These are phyloP conservation scores for Steinernema feltiae DNA, from an alignment of 1,140 invertebrate species.

Conservation along the genomic window DNA sequence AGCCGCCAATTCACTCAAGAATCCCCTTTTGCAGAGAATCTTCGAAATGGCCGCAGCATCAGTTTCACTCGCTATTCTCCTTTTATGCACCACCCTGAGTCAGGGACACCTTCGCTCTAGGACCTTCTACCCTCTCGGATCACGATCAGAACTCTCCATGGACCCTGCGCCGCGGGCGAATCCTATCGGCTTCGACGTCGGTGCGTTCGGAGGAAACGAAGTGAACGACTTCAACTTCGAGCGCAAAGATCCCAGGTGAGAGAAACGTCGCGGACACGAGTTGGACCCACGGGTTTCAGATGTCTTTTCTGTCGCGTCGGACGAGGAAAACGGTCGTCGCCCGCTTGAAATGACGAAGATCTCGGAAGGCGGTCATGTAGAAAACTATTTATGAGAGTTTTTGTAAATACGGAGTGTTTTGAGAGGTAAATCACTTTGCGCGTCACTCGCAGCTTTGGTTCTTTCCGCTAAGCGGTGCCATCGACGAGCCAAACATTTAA, in stretches of 20 bases:
- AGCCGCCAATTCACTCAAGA: background rate
- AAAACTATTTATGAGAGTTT: too few relatives aligned
- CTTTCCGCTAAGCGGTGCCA: too few relatives aligned
- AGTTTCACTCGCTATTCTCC: background rate
- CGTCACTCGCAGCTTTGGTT: too few relatives aligned
- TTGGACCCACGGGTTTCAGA: background rate
- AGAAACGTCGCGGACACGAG: background rate
- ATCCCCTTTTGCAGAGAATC: background rate
- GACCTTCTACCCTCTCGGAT: background rate
- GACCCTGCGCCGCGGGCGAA: background rate
- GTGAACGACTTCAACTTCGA: background rate
- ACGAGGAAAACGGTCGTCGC: background rate
- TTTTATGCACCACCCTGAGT: background rate
- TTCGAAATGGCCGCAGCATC: background rate
- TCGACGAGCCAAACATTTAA: too few relatives aligned
- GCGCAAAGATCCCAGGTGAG: background rate
- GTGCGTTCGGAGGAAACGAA: background rate
- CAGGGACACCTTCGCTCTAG: background rate
- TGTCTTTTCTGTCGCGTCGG: conserved; percentile 1
- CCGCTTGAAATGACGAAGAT: background rate
- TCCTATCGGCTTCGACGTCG: background rate
- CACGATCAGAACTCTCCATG: background rate
- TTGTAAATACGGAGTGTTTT: too few relatives aligned
- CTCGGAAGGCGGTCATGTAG: too few relatives aligned
- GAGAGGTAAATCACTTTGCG: too few relatives aligned